A percentile compares a stretch with the other conserved stretches of the same genome.
phyloP scores from a whole-genome alignment of 2,888 invertebrate species.

The Sepioteuthis lessoniana region DNA sequence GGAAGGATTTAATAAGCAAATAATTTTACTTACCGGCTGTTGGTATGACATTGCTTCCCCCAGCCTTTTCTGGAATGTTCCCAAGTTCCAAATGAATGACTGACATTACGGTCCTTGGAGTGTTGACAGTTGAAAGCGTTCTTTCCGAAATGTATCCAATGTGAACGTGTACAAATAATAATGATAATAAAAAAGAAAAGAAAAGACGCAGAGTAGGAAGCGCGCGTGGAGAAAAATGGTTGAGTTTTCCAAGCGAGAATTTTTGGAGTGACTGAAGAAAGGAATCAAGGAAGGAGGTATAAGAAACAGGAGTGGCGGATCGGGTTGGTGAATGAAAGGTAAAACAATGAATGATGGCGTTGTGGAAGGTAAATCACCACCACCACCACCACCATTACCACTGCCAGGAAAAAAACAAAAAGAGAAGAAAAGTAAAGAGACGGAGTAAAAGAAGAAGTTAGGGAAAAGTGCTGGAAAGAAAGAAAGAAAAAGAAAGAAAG shows the following conservation, averaged over 20 bases:
- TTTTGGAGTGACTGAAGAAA: background rate
- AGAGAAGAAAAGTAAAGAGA: background rate
- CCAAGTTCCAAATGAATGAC: background rate
- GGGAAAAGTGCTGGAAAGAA: background rate
- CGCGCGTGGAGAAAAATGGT: constrained; percentile 7
- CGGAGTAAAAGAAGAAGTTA: background rate
- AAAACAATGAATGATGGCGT: background rate
- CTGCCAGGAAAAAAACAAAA: background rate
- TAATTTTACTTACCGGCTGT: background rate
- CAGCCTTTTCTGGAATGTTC: background rate
- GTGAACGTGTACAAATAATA: background rate
- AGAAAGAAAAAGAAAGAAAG: background rate
- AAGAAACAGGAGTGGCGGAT: background rate
- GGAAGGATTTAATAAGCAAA: background rate
- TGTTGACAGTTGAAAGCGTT: background rate
- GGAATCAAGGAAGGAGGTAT: constrained; percentile 12
- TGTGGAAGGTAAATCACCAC: background rate
- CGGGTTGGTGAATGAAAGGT: background rate
- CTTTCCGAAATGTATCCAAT: background rate
- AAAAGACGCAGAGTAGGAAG: background rate
- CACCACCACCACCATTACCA: background rate
- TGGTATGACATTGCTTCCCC: background rate
- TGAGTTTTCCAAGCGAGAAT: constrained; percentile 7
- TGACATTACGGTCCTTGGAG: background rate
- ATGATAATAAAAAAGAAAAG: background rate